phyloP scores from a whole-genome alignment of 1,140 invertebrate species.

The Drosophila ercepeae region DNA sequence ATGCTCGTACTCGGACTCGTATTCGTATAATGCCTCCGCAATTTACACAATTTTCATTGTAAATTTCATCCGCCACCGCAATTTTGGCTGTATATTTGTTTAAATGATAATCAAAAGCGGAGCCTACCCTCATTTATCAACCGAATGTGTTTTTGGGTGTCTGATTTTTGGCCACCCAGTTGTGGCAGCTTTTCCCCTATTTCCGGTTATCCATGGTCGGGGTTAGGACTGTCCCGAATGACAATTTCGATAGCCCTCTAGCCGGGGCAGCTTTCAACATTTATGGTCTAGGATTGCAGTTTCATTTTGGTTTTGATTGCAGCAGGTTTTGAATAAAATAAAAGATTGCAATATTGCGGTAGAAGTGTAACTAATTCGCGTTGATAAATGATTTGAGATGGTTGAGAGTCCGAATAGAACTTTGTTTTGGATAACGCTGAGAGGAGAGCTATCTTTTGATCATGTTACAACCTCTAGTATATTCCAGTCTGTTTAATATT shows the following conservation, averaged over 20 bases:
- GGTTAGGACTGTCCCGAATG: conserved; percentile 35
- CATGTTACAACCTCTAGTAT: not conserved
- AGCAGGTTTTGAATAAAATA: conserved; percentile 13
- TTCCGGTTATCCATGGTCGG: conserved; percentile 38
- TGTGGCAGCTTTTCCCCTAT: conserved; percentile 32
- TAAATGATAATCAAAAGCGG: conserved; percentile 75
- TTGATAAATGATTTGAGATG: not conserved
- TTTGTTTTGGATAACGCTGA: not conserved
- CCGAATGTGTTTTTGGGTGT: conserved; percentile 6
- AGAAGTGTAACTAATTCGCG: not conserved
- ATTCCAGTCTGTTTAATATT: not conserved
- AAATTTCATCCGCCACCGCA: conserved; percentile 24
- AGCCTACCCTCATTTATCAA: conserved; percentile 65
- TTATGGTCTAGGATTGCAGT: conserved; percentile 24
- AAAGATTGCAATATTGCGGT: not conserved
- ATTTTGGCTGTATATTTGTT: conserved; percentile 49
- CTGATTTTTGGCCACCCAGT: conserved; percentile 7
- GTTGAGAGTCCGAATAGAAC: not conserved
- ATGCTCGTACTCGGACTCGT: no score
- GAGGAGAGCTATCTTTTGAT: not conserved
- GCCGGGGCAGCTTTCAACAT: conserved; percentile 31
- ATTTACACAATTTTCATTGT: conserved; percentile 61
- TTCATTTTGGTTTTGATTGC: conserved; percentile 12
- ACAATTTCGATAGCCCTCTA: conserved; percentile 15
- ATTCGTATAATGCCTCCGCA: conserved; percentile 51